A percentile compares a stretch with the other conserved stretches of the same genome.
Conservation (phyloP, 2,888 invertebrate species). For the Dolichomitus sp. region DNA sequence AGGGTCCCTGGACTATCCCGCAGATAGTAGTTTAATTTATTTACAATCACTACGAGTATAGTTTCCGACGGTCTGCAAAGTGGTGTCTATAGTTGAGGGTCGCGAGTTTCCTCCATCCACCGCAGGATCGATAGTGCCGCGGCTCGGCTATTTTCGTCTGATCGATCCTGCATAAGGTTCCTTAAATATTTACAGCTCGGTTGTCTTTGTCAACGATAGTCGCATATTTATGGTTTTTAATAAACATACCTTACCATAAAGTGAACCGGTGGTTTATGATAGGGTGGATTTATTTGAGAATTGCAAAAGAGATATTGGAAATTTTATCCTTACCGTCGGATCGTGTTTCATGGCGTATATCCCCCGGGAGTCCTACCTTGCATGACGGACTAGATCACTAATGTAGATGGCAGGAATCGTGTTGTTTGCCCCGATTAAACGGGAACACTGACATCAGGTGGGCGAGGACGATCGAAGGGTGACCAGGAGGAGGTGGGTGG, state of each 20-base stretch:
- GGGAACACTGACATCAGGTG: conserved; percentile 62
- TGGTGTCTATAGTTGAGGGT: conserved; percentile 46
- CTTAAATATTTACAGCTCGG: conserved; percentile 24
- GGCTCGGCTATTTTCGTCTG: conserved; percentile 56
- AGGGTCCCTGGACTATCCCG: neutral
- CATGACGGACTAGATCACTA: neutral
- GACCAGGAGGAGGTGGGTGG: conserved; percentile 31
- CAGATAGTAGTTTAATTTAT: conserved; percentile 19
- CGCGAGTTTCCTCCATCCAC: conserved; percentile 38
- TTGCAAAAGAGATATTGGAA: neutral
- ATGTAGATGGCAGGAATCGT: neutral
- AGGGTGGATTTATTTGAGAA: neutral
- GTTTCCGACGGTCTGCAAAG: conserved; percentile 24
- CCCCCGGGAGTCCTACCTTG: neutral
- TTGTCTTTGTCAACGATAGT: conserved; percentile 27
- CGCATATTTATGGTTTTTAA: neutral
- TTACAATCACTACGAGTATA: conserved; percentile 17
- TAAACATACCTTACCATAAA: neutral
- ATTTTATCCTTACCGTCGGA: conserved; percentile 3
- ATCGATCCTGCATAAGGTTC: conserved; percentile 49
- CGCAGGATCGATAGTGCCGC: conserved; percentile 55
- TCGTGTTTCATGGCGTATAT: neutral
- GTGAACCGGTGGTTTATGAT: too few species aligned
- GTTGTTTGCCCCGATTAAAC: conserved; percentile 26
- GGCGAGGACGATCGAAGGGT: conserved; percentile 43